Evolutionary conservation across 2,797 vertebrate genomes (phyloP), one percentile per base, ranked within the genome.

Genomic region (Molossus molossus): DNA sequence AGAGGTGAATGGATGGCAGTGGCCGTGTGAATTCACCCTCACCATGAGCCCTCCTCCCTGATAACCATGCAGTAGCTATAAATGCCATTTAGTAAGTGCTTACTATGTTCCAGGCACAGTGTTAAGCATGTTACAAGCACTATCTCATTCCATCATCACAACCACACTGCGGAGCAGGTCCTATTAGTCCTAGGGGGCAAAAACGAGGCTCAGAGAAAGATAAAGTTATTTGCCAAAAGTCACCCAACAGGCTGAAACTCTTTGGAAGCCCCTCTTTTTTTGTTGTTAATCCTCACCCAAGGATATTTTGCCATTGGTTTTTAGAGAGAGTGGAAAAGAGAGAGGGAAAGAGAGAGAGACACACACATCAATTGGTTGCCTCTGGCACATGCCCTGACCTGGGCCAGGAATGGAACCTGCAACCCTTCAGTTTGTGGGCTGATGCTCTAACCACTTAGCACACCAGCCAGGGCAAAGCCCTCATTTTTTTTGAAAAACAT

Each of bases 61-160:
- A 67, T 80, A 58, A 95, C 65, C 95, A 72, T 6, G 23, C 69
- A 2, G 91, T 64, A 73, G 75, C 72, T 80, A 77, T 60, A 79
- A 92, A 84, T 82, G 86, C 79, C 91, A 17, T 96, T 85, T 92
- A 79, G 76, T 65, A 95, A 95, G 87, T 9, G 75, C n/a, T 65
- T 87, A 60, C 94, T 82, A 1, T 79, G 84, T 94, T 79, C 91
- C 89, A 94, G 94, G 90, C 95, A 93, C 93, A 1, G 1, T 53
- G 95, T 97, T 95, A 96, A 93, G 65, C 82, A 13, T 40, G 81
- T 93, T 92, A 94, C 82, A 83, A 92, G 82, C 58, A 29, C 96
- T 85, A 92, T 90, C 96, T 91, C 85, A 69, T 83, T 72, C 83
- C 80, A 90, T 50, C 94, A 95, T 94, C 95, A 55, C 60, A 87